These are phyloP conservation scores for Pygoscelis antarcticus DNA, from an alignment of 2,113 vertebrate species.

Conservation along the genomic window DNA sequence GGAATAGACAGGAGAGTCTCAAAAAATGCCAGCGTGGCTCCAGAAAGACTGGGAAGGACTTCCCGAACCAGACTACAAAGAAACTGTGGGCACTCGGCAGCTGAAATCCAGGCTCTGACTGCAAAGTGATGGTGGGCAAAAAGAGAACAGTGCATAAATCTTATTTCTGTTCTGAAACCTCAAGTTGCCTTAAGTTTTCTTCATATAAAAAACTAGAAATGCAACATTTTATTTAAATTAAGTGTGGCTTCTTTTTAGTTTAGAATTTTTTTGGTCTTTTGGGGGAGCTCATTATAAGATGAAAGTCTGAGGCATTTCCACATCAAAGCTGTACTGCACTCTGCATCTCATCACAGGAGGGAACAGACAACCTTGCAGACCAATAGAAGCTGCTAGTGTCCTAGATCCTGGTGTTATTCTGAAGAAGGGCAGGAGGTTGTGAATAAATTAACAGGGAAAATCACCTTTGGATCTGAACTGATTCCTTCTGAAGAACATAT, in stretches of 20 bases:
- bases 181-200: not conserved
- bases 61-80: not conserved
- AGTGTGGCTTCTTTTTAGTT: not conserved
- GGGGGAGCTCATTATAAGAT: not conserved
- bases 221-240: not conserved
- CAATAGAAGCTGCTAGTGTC: not conserved
- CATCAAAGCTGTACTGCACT: slow-evolving; percentile 19
- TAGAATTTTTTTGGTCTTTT: not conserved
- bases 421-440: not conserved
- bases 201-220: not conserved
- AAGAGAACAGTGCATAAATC: not conserved
- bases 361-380: not conserved
- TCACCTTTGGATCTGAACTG: not conserved
- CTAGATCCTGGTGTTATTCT: not conserved
- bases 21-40: not conserved
- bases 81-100: not conserved
- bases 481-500: not conserved
- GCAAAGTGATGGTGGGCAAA: not conserved
- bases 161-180: not conserved
- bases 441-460: not conserved
- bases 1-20: not conserved
- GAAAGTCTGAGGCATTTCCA: slow-evolving; percentile 9
- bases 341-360: not conserved
- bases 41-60: not conserved
- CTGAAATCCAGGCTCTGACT: not conserved